phyloP scores from a whole-genome alignment of 2,797 vertebrate genomes.

The Trachops cirrhosus region DNA sequence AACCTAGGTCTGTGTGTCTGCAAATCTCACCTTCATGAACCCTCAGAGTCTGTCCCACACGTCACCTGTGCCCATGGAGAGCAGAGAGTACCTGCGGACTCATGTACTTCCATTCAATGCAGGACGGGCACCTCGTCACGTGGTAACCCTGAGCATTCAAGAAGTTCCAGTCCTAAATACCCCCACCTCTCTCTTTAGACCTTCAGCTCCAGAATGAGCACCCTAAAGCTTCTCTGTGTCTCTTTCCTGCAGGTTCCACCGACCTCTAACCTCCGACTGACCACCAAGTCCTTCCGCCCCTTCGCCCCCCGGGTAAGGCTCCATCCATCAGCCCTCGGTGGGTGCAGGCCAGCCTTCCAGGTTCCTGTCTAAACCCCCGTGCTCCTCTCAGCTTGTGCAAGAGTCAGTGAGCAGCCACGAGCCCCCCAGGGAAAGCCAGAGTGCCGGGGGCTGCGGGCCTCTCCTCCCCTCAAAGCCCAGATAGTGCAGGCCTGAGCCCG shows the following conservation, averaged over 20 bases:
- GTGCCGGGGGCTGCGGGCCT: not conserved
- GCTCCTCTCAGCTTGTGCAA: not conserved
- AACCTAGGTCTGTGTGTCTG: not conserved
- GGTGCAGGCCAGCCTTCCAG: not conserved
- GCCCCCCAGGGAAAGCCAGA: not conserved
- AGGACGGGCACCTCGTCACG: not conserved
- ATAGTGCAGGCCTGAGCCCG: not conserved
- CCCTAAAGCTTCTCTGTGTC: not conserved
- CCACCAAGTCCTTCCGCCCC: slow-evolving; percentile 79
- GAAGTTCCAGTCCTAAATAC: not conserved
- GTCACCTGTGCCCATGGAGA: not conserved
- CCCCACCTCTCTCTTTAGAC: not conserved
- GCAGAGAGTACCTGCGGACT: not conserved
- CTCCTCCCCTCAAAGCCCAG: not conserved
- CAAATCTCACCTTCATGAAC: not conserved
- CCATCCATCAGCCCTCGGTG: not conserved
- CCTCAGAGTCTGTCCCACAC: not conserved
- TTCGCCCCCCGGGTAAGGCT: slow-evolving; percentile 81
- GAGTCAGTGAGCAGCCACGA: not conserved
- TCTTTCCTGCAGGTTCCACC: slow-evolving; percentile 73
- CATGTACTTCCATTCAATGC: not conserved
- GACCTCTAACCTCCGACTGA: slow-evolving; percentile 62
- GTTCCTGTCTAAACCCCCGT: not conserved
- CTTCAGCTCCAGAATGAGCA: not conserved
- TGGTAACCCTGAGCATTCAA: not conserved